These are phyloP conservation scores for Ascaphus truei DNA, from an alignment of 2,113 vertebrate genomes.

Conservation along the genomic window DNA sequence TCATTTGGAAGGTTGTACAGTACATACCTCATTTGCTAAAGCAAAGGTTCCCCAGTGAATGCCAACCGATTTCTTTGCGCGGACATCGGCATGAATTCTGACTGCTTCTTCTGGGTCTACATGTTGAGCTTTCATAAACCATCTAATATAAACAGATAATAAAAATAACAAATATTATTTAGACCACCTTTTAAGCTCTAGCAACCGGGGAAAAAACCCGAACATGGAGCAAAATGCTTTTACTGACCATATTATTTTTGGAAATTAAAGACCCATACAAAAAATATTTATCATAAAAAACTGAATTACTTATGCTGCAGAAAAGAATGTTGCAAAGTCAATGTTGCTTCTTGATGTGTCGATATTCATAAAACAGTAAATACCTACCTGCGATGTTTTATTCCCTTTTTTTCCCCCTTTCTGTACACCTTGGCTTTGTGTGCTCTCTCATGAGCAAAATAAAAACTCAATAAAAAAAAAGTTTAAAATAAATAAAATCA, in stretches of 20 bases:
- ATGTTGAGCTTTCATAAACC: constrained; percentile 89
- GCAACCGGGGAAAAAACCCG: too few relatives aligned
- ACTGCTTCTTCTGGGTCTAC: constrained; percentile 92
- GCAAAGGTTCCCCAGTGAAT: constrained; percentile 97
- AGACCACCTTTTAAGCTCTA: too few relatives aligned
- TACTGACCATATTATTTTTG: not conserved
- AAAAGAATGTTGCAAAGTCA: not conserved
- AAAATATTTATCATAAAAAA: not conserved
- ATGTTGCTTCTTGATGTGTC: too few relatives aligned
- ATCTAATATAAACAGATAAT: constrained; percentile 60
- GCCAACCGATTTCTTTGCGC: constrained; percentile 82
- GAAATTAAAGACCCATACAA: not conserved
- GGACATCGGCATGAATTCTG: constrained; percentile 85
- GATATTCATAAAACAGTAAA: too few relatives aligned
- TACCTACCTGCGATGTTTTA: too few relatives aligned
- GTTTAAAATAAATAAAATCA: too few relatives aligned
- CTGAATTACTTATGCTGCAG: not conserved
- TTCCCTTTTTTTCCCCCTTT: too few relatives aligned
- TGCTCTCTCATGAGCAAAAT: too few relatives aligned
- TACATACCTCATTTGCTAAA: constrained; percentile 88
- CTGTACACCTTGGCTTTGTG: too few relatives aligned
- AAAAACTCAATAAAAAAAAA: too few relatives aligned
- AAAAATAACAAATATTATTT: too few relatives aligned
- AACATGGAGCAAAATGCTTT: not conserved
- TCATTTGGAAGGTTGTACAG: too few relatives aligned